Evolutionary conservation across 1,140 invertebrate species (phyloP).

Genomic region (Diachasma alloeum): DNA sequence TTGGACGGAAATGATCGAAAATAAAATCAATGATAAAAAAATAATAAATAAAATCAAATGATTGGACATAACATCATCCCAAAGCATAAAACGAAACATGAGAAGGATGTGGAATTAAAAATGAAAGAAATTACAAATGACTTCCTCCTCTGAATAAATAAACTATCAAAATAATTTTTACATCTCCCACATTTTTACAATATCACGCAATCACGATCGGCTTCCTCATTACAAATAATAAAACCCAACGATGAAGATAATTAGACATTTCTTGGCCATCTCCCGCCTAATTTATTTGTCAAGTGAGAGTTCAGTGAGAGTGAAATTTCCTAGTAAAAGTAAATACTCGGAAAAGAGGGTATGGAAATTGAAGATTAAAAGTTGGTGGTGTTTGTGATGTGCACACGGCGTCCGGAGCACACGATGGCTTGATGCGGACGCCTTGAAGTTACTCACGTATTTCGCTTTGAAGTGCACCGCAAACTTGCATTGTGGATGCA

Average conservation of each 20-base stretch:
- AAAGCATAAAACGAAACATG: no score
- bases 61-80: no score
- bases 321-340: neutral
- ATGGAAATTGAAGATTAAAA: neutral
- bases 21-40: no score
- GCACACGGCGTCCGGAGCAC: neutral
- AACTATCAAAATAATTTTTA: neutral
- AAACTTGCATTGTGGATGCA: conserved; percentile 52
- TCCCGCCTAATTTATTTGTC: neutral
- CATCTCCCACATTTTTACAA: neutral
- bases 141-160: neutral
- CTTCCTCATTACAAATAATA: no score
- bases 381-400: neutral
- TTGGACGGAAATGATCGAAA: no score
- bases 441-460: conserved; percentile 48
- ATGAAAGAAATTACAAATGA: neutral
- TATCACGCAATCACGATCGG: no score
- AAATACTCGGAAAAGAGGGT: neutral
- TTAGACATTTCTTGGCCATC: no score
- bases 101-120: no score
- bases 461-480: conserved; percentile 57
- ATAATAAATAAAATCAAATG: no score
- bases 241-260: no score
- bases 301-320: neutral
- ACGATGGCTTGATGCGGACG: neutral